Conservation (phyloP, 2,797 vertebrate species). For the Pseudochaenichthys georgianus region DNA sequence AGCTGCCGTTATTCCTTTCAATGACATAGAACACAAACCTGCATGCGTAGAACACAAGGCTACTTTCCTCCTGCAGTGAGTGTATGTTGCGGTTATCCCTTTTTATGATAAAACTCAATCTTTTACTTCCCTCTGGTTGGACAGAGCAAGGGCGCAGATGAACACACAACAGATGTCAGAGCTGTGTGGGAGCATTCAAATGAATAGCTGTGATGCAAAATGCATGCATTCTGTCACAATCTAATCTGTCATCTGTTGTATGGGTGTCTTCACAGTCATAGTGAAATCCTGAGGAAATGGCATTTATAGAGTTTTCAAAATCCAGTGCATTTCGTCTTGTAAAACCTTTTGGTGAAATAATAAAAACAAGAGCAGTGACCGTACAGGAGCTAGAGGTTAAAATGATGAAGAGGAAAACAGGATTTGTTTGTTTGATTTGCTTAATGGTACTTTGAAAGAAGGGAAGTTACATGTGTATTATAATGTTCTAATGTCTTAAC, state of each 20-base stretch:
- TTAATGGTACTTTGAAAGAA: background rate
- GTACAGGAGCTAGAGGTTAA: background rate
- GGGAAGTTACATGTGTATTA: background rate
- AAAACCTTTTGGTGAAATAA: background rate
- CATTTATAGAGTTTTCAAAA: constrained; percentile 5
- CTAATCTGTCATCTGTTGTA: constrained; percentile 28
- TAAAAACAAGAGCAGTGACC: background rate
- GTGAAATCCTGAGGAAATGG: constrained; percentile 4
- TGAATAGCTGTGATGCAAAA: constrained; percentile 22
- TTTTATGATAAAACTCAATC: constrained; percentile 48
- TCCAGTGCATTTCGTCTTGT: background rate
- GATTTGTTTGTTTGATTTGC: background rate
- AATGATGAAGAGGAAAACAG: background rate
- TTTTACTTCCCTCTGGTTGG: background rate
- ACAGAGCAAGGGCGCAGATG: constrained; percentile 14
- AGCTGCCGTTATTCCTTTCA: constrained; percentile 28
- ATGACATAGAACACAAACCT: background rate
- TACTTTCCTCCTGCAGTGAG: constrained; percentile 21
- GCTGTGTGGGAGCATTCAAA: constrained; percentile 40
- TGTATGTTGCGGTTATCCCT: constrained; percentile 22
- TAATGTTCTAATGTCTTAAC: background rate
- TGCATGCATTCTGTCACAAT: constrained; percentile 29
- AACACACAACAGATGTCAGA: constrained; percentile 30
- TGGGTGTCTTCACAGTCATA: constrained; percentile 4
- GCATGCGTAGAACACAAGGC: background rate